Conservation (phyloP, 2,888 invertebrate genomes). For the Torymus auratus region DNA sequence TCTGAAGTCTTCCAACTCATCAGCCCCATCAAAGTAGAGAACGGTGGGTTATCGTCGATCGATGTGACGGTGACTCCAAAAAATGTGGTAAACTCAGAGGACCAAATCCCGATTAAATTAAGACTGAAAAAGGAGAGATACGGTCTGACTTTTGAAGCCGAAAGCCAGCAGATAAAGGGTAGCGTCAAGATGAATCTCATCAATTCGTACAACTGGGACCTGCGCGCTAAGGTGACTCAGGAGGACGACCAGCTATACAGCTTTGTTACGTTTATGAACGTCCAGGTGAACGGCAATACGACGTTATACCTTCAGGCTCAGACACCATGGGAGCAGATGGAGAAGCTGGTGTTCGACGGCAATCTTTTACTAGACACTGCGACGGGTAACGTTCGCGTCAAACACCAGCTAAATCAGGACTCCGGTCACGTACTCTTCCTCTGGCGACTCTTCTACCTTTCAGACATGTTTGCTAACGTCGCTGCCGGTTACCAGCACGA, state of each 20-base stretch:
- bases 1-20: slow-evolving; percentile 56
- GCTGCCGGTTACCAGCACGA: slow-evolving; percentile 72
- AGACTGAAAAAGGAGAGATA: slow-evolving; percentile 62
- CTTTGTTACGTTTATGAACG: slow-evolving; percentile 66
- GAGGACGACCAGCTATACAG: slow-evolving; percentile 55
- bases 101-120: slow-evolving; percentile 54
- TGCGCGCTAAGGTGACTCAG: slow-evolving; percentile 4
- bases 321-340: slow-evolving; percentile 76
- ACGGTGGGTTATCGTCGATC: slow-evolving; percentile 51
- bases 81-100: neutral
- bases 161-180: slow-evolving; percentile 59
- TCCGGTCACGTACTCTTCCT: slow-evolving; percentile 76
- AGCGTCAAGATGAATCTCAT: slow-evolving; percentile 62
- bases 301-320: slow-evolving; percentile 71
- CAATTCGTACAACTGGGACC: slow-evolving; percentile 66
- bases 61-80: slow-evolving; percentile 59
- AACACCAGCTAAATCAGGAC: slow-evolving; percentile 73
- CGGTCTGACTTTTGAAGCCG: slow-evolving; percentile 57
- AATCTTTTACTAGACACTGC: slow-evolving; percentile 71
- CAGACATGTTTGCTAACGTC: slow-evolving; percentile 71
- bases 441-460: slow-evolving; percentile 79
- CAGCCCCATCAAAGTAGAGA: slow-evolving; percentile 53
- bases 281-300: slow-evolving; percentile 70
- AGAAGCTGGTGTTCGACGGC: slow-evolving; percentile 73
- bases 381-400: slow-evolving; percentile 70